Conservation (phyloP, 2,888 invertebrate species). For the Punctoribates punctum region DNA sequence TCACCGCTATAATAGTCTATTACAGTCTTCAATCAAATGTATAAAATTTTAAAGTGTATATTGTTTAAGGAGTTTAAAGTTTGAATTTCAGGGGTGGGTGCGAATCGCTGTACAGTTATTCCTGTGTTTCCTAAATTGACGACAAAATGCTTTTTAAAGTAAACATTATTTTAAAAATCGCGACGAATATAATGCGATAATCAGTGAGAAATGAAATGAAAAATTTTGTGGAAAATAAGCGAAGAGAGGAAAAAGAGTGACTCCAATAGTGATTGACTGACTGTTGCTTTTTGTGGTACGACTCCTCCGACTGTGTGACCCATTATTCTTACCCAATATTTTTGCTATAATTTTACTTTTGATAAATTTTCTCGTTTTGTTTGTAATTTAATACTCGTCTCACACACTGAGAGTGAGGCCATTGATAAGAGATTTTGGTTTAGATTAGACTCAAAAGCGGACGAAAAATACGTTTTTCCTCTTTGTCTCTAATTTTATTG, state of each 20-base stretch:
- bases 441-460: neutral
- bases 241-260: neutral
- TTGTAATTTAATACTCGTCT: neutral
- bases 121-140: neutral
- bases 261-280: neutral
- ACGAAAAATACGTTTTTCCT: neutral
- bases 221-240: slow-evolving; percentile 17
- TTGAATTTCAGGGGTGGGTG: slow-evolving; percentile 29
- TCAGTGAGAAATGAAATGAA: slow-evolving; percentile 12
- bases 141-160: neutral
- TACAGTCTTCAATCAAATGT: neutral
- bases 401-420: neutral
- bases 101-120: neutral
- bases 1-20: slow-evolving; percentile 20
- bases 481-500: slow-evolving; percentile 24
- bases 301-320: neutral
- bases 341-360: neutral
- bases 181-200: neutral
- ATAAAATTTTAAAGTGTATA: neutral
- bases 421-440: slow-evolving; percentile 12
- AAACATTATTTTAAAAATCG: neutral
- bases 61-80: slow-evolving; percentile 26
- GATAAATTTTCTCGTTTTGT: neutral
- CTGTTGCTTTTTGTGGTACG: neutral
- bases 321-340: neutral